phyloP scores from a whole-genome alignment of 2,888 invertebrate genomes.

The Gandaritis pyraliata region DNA sequence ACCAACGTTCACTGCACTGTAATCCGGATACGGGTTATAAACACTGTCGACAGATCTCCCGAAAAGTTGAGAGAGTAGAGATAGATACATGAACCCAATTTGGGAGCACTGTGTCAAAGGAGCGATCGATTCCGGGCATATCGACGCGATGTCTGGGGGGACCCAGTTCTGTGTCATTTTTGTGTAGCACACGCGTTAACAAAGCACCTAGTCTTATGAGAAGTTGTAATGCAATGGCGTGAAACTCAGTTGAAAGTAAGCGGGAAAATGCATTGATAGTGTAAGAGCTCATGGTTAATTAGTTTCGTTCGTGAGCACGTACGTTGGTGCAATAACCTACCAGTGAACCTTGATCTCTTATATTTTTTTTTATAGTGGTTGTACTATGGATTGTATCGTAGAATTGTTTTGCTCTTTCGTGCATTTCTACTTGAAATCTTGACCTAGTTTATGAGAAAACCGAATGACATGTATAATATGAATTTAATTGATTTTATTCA shows the following conservation, averaged over 20 bases:
- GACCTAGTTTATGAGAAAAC: no score
- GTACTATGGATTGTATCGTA: no score
- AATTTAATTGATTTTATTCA: no score
- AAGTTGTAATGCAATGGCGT: slow-evolving; percentile 30
- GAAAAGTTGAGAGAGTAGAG: slow-evolving; percentile 83
- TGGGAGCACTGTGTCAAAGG: slow-evolving; percentile 85
- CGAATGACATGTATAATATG: no score
- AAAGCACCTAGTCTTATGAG: slow-evolving; percentile 32
- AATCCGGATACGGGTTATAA: slow-evolving; percentile 35
- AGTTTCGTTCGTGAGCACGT: neutral
- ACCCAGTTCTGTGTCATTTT: slow-evolving; percentile 74
- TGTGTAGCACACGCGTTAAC: slow-evolving; percentile 2
- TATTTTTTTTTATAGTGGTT: no score
- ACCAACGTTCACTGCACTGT: slow-evolving; percentile 32
- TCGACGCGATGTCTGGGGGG: slow-evolving; percentile 82
- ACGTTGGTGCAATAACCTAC: no score
- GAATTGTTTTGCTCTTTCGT: no score
- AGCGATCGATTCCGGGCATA: slow-evolving; percentile 81
- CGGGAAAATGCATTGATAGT: slow-evolving; percentile 31
- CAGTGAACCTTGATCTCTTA: no score
- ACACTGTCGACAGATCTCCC: slow-evolving; percentile 77
- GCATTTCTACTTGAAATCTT: no score
- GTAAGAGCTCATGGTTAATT: slow-evolving; percentile 16
- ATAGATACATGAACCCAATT: slow-evolving; percentile 84
- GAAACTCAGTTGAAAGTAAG: slow-evolving; percentile 37